Evolutionary conservation across 2,888 invertebrate genomes (phyloP), one percentile per base, ranked within the genome.

Genomic region (Callosobruchus maculatus): DNA sequence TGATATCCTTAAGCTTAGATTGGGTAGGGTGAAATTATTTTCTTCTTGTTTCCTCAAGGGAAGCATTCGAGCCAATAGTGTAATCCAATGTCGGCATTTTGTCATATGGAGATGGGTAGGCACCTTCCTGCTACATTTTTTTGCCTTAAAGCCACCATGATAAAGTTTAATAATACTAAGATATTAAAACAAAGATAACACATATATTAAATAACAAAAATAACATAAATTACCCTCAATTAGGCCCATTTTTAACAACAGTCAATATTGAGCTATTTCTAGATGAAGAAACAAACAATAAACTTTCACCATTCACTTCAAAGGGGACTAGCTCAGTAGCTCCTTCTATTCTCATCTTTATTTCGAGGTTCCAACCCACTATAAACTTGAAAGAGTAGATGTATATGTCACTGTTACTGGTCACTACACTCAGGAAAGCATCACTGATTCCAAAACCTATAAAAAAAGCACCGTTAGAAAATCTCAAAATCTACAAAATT

Each of bases 321-420:
- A 86, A 83, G 7, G 87, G 85, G 75, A 85, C 76, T 68, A 87
- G 79, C 71, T 81, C 80, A 72, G 78, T 83, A 30, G 86, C 75
- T 66, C 85, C 86, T 70, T 84, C 83, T 68, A 86, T 73, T 78
- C 81, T 78, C 49, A 85, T 85, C 22, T 75, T 81, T 0, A 83
- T 82, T 80, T 83, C 82, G 67, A 85, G 70, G 78, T 82, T 82
- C 85, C 86, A 86, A 0, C 86, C 86, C 76, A 83, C 82, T 21
- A 86, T 78, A 76, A 83, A 84, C 73, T 82, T 77, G 76, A 83
- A 86, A 1, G 84, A 82, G 74, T 84, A 87, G 67, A 87, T 82
- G 71, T 81, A 83, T 75, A 84, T 86, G 9, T 79, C 77, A 7
- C 82, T 82, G 72, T 78, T 79, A 73, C 82, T 79, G 4, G 84